Conservation (phyloP, 2,888 invertebrate genomes). For the Agriotes lineatus region DNA sequence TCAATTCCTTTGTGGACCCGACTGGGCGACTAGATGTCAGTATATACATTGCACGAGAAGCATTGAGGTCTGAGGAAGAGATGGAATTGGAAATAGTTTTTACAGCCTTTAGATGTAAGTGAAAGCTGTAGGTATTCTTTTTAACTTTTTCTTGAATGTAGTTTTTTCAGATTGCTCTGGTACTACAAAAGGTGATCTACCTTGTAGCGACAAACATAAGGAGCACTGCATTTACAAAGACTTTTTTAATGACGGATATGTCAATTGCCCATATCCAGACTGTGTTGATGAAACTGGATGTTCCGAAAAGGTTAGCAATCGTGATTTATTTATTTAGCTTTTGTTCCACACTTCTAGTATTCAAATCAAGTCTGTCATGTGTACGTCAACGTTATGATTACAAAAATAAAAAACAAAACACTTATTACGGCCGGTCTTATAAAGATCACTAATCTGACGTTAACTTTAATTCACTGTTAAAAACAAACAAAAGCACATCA, state of each 20-base stretch:
- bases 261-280: slow-evolving; percentile 66
- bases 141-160: neutral
- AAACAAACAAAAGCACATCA: too few species aligned
- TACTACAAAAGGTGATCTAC: slow-evolving; percentile 46
- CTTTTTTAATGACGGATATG: slow-evolving; percentile 65
- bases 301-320: slow-evolving; percentile 34
- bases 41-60: slow-evolving; percentile 63
- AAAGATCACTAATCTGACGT: too few species aligned
- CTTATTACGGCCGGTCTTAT: too few species aligned
- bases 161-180: slow-evolving; percentile 20
- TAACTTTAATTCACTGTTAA: too few species aligned
- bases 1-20: slow-evolving; percentile 55
- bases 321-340: neutral
- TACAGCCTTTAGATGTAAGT: slow-evolving; percentile 65
- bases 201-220: slow-evolving; percentile 43
- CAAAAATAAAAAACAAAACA: too few species aligned
- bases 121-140: neutral
- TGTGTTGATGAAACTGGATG: slow-evolving; percentile 67
- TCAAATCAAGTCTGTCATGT: too few species aligned
- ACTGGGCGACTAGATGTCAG: slow-evolving; percentile 63
- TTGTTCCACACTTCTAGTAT: too few species aligned
- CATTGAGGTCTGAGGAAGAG: slow-evolving; percentile 52
- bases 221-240: slow-evolving; percentile 64
- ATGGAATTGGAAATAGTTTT: slow-evolving; percentile 66
- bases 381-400: too few species aligned